These are phyloP conservation scores for Sinopyrophorus schimmeli DNA, from an alignment of 2,888 invertebrate genomes.

Conservation along the genomic window DNA sequence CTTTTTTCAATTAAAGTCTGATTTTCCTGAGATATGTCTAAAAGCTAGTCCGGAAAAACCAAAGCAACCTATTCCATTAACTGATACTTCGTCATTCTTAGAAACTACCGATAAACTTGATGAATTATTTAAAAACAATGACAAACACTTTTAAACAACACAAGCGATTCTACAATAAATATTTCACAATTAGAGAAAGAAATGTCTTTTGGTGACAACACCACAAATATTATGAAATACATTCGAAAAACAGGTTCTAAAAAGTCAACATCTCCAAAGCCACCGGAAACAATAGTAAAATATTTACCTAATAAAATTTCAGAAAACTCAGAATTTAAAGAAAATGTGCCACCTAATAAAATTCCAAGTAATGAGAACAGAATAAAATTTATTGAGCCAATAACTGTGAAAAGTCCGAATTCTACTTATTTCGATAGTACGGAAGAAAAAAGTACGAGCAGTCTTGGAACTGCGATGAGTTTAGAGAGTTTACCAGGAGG, in stretches of 20 bases:
- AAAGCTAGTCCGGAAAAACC: conserved; percentile 42
- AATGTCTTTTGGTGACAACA: conserved; percentile 21
- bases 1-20: conserved; percentile 55
- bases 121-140: not conserved
- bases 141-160: not conserved
- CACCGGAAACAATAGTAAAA: no score
- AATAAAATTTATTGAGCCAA: no score
- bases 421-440: conserved; percentile 5
- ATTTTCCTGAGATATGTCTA: conserved; percentile 46
- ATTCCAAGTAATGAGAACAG: no score
- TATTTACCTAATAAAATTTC: no score
- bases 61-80: conserved; percentile 41
- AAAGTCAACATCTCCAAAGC: not conserved
- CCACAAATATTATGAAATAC: conserved; percentile 24
- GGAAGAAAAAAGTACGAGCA: no score
- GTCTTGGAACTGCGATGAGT: conserved; percentile 45
- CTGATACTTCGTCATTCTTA: conserved; percentile 35
- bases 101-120: conserved; percentile 6
- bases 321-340: no score
- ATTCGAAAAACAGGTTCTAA: conserved; percentile 11
- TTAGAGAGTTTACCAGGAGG: conserved; percentile 49
- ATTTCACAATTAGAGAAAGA: conserved; percentile 25
- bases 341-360: no score
- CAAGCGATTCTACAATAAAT: conserved; percentile 20
- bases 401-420: no score